A percentile compares a stretch with the other conserved stretches of the same genome.
These are phyloP conservation scores for Melanotaenia boesemani DNA, from an alignment of 2,797 vertebrate genomes.

Conservation along the genomic window DNA sequence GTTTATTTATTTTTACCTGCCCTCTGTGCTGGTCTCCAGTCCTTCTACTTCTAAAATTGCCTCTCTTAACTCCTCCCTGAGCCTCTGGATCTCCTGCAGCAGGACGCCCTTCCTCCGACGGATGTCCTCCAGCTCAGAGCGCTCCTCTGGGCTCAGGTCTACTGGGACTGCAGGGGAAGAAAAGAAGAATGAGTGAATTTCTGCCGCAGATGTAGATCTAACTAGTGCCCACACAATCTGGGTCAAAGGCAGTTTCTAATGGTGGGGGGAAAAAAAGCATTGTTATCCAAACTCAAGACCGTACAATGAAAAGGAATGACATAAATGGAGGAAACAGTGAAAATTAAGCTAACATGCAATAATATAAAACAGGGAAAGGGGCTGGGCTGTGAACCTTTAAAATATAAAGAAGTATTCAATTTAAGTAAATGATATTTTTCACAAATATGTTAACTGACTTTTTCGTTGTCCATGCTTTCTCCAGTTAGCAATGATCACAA, in stretches of 20 bases:
- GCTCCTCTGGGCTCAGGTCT: constrained; percentile 91
- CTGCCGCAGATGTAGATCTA: constrained; percentile 25
- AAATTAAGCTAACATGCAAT: neutral
- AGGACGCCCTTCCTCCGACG: constrained; percentile 93
- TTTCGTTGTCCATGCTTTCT: neutral
- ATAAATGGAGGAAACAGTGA: neutral
- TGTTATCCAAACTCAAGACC: neutral
- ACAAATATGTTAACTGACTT: neutral
- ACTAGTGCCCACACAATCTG: constrained; percentile 26
- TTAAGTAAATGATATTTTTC: neutral
- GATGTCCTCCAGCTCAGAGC: constrained; percentile 95
- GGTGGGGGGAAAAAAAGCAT: neutral
- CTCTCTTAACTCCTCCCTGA: constrained; percentile 92
- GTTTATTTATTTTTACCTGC: constrained; percentile 84
- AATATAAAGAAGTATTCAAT: neutral
- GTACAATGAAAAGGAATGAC: neutral
- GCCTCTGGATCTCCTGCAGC: constrained; percentile 94
- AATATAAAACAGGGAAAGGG: neutral
- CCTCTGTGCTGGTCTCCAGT: constrained; percentile 92
- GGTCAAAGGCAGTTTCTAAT: constrained; percentile 2
- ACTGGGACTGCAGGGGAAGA: constrained; percentile 79
- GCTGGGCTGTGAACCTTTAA: neutral
- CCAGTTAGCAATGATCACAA: neutral
- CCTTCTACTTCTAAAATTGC: constrained; percentile 95
- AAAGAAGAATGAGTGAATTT: constrained; percentile 41